Evolutionary conservation across 2,888 invertebrate species (phyloP).

Genomic region (Nemapogon koenigi): DNA sequence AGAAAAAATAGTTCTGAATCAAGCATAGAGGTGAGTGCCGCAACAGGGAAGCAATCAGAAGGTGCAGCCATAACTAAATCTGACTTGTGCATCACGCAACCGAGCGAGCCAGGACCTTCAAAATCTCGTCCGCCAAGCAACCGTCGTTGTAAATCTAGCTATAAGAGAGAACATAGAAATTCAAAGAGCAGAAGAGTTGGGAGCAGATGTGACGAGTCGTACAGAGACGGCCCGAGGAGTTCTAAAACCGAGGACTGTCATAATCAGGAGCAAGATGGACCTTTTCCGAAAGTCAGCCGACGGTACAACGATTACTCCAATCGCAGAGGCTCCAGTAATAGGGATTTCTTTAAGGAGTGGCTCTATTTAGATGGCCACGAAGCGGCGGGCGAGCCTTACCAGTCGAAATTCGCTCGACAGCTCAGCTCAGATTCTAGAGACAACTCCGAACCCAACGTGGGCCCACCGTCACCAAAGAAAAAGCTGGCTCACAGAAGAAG

Average conservation of each 20-base stretch:
- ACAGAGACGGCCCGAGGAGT: conserved; percentile 35
- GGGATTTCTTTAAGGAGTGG: conserved; percentile 57
- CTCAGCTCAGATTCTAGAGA: conserved; percentile 61
- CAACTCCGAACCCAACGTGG: conserved; percentile 55
- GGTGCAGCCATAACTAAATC: conserved; percentile 39
- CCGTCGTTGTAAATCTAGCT: conserved; percentile 36
- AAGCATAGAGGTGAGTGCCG: conserved; percentile 73
- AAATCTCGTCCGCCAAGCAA: conserved; percentile 36
- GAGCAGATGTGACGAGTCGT: conserved; percentile 42
- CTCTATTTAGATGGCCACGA: conserved; percentile 46
- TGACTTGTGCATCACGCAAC: conserved; percentile 41
- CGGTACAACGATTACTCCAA: conserved; percentile 49
- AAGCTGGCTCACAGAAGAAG: conserved; percentile 41
- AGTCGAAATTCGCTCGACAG: conserved; percentile 59
- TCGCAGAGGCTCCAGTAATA: conserved; percentile 37
- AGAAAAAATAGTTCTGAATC: conserved; percentile 90
- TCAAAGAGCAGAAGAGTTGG: conserved; percentile 36
- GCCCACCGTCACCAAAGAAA: conserved; percentile 53
- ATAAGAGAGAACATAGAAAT: conserved; percentile 37
- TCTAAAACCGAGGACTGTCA: conserved; percentile 21
- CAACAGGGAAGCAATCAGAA: conserved; percentile 47
- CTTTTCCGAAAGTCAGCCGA: conserved; percentile 50
- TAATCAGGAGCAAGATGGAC: conserved; percentile 52
- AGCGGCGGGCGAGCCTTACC: conserved; percentile 50
- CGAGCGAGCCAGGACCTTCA: conserved; percentile 34